Evolutionary conservation across 2,797 vertebrate genomes (phyloP).

Genomic region (Columba guinea): DNA sequence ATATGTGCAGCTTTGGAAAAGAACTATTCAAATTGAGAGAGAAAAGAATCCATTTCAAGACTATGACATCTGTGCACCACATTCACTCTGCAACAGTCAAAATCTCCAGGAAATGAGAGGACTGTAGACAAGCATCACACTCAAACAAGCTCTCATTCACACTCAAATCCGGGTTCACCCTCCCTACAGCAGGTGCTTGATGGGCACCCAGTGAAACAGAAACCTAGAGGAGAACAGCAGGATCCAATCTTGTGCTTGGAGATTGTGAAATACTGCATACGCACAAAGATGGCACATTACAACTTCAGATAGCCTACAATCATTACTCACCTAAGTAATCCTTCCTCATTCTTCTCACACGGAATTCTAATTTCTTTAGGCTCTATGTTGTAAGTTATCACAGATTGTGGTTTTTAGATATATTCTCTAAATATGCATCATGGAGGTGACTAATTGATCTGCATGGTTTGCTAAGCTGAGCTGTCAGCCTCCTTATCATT

Average conservation of each 20-base stretch:
- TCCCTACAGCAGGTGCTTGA: background rate
- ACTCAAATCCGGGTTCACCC: background rate
- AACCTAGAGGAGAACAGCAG: background rate
- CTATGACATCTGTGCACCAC: background rate
- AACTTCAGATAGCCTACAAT: background rate
- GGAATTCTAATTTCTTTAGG: background rate
- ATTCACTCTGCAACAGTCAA: background rate
- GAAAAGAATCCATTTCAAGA: background rate
- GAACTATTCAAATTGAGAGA: background rate
- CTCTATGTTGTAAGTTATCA: background rate
- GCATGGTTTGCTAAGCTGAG: constrained; percentile 36
- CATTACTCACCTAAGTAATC: background rate
- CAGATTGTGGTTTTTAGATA: background rate
- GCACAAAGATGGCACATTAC: background rate
- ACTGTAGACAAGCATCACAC: background rate
- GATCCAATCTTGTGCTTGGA: background rate
- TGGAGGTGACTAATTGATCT: constrained; percentile 17
- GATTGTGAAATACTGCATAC: background rate
- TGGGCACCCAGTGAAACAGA: background rate
- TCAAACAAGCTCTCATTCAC: background rate
- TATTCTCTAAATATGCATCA: constrained; percentile 29
- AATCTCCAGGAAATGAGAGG: background rate
- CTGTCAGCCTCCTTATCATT: constrained; percentile 39
- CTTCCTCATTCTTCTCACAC: background rate
- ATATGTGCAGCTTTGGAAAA: fast-evolving